Evolutionary conservation across 2,888 invertebrate species (phyloP), one percentile per base, ranked within the genome.

Genomic region (Electrophaes corylata): DNA sequence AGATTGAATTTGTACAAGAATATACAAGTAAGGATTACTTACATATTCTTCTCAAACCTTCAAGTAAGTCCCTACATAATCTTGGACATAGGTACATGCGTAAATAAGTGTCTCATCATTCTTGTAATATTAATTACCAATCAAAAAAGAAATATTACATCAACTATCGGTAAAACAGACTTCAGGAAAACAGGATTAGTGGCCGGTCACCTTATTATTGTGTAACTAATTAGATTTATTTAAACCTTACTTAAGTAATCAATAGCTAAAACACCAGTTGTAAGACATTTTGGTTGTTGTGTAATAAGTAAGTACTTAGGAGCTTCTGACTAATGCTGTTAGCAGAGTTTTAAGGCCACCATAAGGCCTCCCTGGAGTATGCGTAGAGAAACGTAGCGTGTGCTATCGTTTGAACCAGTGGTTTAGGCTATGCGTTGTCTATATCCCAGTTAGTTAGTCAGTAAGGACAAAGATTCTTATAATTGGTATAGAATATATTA

Each of bases 161-260:
- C 45, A 23, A n/a, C 14, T 40, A 55, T 45, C 16, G 31, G 39
- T 31, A 40, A 33, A 51, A 43, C 37, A 46, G 19, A 16, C 52
- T 18, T 41, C 44, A 4, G 19, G 12, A 46, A 67, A 76, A 76
- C 62, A 59, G 53, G 76, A 75, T 76, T 76, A 75, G 19, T 16
- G 41, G 43, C 26, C 58, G 62, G 66, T 75, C 74, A 72, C 71
- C 70, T 66, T 57, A 64, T 66, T 57, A 64, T 67, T 69, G 64
- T 64, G 60, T 65, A 60, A 71, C 68, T 75, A 78, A 78, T 78
- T 75, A 71, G 71, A 71, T 78, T 76, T 46, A 47, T 45, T 29
- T 12, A 46, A 46, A 40, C 45, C 35, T 14, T 35, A 47, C 12
- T 37, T 37, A 37, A 6, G 20, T 23, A 40, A 14, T 31, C 31